These are phyloP conservation scores for Tringa solitaria DNA, from an alignment of 2,113 vertebrate species.

Conservation along the genomic window DNA sequence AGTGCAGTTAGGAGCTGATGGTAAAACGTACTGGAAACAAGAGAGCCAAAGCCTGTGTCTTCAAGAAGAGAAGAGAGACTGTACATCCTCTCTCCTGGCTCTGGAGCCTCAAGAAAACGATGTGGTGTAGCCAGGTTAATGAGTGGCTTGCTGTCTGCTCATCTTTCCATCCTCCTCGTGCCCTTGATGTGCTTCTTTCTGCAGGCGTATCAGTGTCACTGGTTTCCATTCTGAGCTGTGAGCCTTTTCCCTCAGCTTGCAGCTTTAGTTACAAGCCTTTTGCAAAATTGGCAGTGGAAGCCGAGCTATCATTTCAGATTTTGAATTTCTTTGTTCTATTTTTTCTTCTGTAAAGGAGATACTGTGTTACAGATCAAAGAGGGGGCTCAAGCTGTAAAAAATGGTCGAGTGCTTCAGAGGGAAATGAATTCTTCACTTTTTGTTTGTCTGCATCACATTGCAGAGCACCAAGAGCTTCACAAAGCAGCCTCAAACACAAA, in stretches of 20 bases:
- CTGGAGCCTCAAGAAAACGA: neutral
- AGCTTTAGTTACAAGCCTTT: neutral
- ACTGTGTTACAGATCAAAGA: neutral
- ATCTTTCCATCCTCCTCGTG: neutral
- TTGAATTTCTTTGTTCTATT: neutral
- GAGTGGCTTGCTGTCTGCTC: neutral
- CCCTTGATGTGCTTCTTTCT: neutral
- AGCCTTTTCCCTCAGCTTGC: neutral
- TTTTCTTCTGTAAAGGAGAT: neutral
- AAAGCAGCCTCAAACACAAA: neutral
- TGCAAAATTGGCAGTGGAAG: neutral
- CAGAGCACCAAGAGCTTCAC: neutral
- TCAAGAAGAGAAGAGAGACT: neutral
- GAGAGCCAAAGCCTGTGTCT: neutral
- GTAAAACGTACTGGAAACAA: constrained; percentile 71
- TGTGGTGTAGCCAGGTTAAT: neutral
- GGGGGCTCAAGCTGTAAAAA: neutral
- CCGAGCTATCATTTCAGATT: neutral
- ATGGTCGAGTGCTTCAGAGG: neutral
- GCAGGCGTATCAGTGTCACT: neutral
- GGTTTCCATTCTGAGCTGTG: neutral
- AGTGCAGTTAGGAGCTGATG: constrained; percentile 70
- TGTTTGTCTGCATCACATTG: neutral
- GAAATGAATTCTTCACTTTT: neutral
- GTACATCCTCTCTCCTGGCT: neutral